Evolutionary conservation across 2,797 vertebrate genomes (phyloP), one percentile per base, ranked within the genome.

Genomic region (Pygocentrus nattereri): DNA sequence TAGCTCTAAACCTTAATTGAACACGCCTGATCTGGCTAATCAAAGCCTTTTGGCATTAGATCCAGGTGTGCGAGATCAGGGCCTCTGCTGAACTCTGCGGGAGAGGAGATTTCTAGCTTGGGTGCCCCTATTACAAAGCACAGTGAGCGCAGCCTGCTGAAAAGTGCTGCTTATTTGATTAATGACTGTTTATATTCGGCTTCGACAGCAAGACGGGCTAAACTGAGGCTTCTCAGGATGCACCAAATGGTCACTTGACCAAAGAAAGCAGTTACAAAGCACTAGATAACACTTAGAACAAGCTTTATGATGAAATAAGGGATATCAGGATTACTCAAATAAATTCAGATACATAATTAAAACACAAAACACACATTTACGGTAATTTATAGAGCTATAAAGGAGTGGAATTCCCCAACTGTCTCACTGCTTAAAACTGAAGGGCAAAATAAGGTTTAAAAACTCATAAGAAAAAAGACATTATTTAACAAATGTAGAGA

Each of bases 111-210:
- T 21, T 74, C 23, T 44, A 67, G 49, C 61, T 5, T n/a, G 23
- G 23, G 41, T 50, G 38, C 15, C 68, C 44, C 54, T 49, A 3
- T 61, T 34, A 75, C 49, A 69, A 74, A 80, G 34, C 25, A 27
- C 64, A 69, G 71, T 78, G 44, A 74, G 50, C 70, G 68, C 12
- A n/a, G 47, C 58, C 59, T 82, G 62, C 41, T 41, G 31, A 54
- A 73, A 84, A 65, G 74, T 13, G 30, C 30, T 31, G 50, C 56
- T 54, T 62, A 41, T 73, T 50, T 73, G 74, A 80, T 77, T 49
- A 76, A 84, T 76, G 58, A 19, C 73, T 88, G 86, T 85, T 75
- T 70, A 47, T 25, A 38, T 64, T 30, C 19, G 62, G 38, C 13
- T 50, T n/a, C 31, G 58, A 72, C 68, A 47, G 58, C 30, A 34